Percentiles rank a stretch among this genome's conserved stretches.
These are phyloP conservation scores for Denticeps clupeoides DNA, from an alignment of 2,797 vertebrate genomes.

Conservation along the genomic window DNA sequence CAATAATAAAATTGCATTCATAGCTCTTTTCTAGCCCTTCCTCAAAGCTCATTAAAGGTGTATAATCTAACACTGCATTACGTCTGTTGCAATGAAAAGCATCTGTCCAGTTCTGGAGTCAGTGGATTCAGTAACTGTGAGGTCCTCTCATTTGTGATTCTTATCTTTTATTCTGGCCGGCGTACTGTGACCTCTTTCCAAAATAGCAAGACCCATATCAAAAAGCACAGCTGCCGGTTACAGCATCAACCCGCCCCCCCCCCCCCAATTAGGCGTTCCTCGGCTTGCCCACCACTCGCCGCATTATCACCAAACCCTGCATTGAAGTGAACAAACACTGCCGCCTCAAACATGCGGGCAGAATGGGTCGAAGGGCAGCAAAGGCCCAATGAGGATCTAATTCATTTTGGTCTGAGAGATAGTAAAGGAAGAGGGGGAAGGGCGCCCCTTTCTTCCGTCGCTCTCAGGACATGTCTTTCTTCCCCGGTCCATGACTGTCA, in stretches of 20 bases:
- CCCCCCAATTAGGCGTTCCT: too few relatives aligned
- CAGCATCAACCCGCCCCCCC: neutral
- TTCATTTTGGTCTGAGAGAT: constrained; percentile 43
- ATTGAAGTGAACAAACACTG: constrained; percentile 19
- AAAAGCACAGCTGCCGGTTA: constrained; percentile 5
- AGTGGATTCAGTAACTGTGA: too few relatives aligned
- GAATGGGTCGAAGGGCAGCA: constrained; percentile 6
- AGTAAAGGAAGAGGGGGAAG: constrained; percentile 22
- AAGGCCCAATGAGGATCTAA: constrained; percentile 36
- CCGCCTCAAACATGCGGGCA: constrained; percentile 13
- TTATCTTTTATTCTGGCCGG: too few relatives aligned
- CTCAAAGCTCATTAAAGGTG: too few relatives aligned
- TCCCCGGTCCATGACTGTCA: constrained; percentile 33
- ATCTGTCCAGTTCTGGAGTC: too few relatives aligned
- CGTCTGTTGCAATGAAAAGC: too few relatives aligned
- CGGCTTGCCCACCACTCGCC: too few relatives aligned
- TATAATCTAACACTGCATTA: too few relatives aligned
- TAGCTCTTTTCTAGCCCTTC: too few relatives aligned
- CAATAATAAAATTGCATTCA: too few relatives aligned
- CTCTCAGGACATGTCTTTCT: constrained; percentile 29
- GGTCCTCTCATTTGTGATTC: constrained; percentile 1
- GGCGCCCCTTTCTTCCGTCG: constrained; percentile 11
- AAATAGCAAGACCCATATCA: too few relatives aligned
- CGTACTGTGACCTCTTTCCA: too few relatives aligned
- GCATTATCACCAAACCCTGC: neutral